Conservation (phyloP, 2,797 vertebrate species). For the Gorsachius magnificus region DNA sequence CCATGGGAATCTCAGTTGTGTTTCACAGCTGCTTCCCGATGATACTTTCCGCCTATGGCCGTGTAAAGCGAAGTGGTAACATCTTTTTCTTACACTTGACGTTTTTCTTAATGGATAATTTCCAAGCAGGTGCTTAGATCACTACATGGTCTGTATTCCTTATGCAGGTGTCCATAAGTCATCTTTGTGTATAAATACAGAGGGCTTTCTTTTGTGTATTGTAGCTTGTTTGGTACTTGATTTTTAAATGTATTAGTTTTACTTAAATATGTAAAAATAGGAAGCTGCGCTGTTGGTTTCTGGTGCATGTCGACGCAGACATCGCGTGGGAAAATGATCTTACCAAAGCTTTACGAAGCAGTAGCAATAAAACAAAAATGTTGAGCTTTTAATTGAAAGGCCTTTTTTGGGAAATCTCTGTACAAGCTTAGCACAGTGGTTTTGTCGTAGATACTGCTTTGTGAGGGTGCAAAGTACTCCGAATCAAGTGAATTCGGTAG, state of each 20-base stretch:
- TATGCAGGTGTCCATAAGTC: not conserved
- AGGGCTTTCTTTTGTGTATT: not conserved
- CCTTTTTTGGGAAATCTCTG: not conserved
- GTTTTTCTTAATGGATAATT: not conserved
- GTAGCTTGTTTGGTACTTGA: not conserved
- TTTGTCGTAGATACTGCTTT: rapidly evolving
- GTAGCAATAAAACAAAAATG: not conserved
- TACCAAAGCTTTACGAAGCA: not conserved
- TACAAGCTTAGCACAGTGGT: not conserved
- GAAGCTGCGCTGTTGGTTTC: not conserved
- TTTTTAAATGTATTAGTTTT: not conserved
- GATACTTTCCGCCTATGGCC: rapidly evolving
- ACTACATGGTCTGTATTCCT: not conserved
- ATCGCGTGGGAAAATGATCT: not conserved
- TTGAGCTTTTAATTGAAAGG: not conserved
- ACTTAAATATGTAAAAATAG: not conserved
- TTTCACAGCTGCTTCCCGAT: not conserved
- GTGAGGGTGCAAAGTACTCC: not conserved
- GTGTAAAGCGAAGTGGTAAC: rapidly evolving
- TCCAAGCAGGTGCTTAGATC: not conserved
- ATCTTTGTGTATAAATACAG: not conserved
- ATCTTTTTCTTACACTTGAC: not conserved
- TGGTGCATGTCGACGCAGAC: not conserved
- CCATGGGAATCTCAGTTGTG: not conserved
- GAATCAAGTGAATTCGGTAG: not conserved